Percentiles rank a stretch among this genome's conserved stretches.
phyloP scores from a whole-genome alignment of 2,113 vertebrate species.

The Microcebus lehilahytsara region DNA sequence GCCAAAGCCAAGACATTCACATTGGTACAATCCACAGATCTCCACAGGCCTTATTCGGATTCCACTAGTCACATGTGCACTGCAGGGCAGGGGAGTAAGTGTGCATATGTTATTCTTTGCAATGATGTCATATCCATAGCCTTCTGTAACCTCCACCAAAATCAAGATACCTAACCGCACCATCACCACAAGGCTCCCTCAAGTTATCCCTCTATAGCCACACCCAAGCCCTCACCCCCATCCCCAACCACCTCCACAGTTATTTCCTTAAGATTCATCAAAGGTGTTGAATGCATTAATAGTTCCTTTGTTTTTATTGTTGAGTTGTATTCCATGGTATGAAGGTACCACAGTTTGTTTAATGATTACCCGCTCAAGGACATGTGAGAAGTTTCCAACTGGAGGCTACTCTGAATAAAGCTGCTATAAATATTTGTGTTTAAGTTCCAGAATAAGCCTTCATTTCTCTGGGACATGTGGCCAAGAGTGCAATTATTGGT shows the following conservation, averaged over 20 bases:
- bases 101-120: not conserved
- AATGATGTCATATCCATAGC: not conserved
- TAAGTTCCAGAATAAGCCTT: not conserved
- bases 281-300: not conserved
- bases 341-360: not conserved
- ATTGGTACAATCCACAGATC: not conserved
- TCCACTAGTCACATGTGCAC: too few relatives aligned
- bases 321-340: not conserved
- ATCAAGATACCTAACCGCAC: not conserved
- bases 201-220: not conserved
- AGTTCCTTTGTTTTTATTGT: not conserved
- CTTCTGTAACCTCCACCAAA: not conserved
- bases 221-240: too few relatives aligned
- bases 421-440: not conserved
- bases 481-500: not conserved
- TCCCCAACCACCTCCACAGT: not conserved
- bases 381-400: not conserved
- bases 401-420: not conserved
- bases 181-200: not conserved
- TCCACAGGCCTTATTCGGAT: not conserved
- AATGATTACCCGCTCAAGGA: not conserved
- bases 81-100: fast-evolving
- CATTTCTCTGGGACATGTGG: not conserved
- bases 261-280: not conserved
- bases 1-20: not conserved